Base-by-base conservation (phyloP, 2,113 vertebrate species). In the Myotis davidii region DNA sequence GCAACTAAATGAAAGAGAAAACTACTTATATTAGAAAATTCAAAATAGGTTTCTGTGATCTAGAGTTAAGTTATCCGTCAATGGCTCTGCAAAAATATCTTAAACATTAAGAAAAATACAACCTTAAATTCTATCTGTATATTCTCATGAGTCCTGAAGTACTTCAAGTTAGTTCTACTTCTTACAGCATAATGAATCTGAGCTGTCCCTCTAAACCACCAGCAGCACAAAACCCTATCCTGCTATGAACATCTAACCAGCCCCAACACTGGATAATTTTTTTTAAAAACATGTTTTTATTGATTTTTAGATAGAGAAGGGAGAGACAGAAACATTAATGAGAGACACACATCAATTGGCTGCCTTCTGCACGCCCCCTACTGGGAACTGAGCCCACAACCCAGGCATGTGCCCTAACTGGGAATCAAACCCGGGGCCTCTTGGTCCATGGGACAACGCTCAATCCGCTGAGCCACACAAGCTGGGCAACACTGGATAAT, bases 131-230 rank as follows among this genome's bases (percentile, higher is more conserved):
- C 45, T 84, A 54, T 14, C 27, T 83, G 42, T 7, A 12, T 21
- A 6, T 69, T 85, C 85, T 94, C 39, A 76, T 50, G 67, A 85
- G 73, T 45, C 11, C 56, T 48, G 42, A 45, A 67, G 12, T 82
- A 34, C 9, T 83, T 76, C 56, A 37, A n/a, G 6, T 64, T 65
- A 45, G 11, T 93, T 82, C 29, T 90, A 14, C 34, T 82, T 86
- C 69, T 86, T 64, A 91, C 0, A 91, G 32, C 20, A 37, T 20
- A 70, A 52, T 16, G 12, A 93, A 89, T 14, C 32, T 67, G 27
- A 89, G 83, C 37, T 84, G 92, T 89, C 20, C n/a, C n/a, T 96
- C 65, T 78, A 72, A 95, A 85, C 39, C 32, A 87, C 8, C 16
- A 89, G 29, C 10, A 93, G 45, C 17, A 83, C 27, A 94, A 89